Conservation (phyloP, 1,140 invertebrate genomes). For the Meloidogyne floridensis region DNA sequence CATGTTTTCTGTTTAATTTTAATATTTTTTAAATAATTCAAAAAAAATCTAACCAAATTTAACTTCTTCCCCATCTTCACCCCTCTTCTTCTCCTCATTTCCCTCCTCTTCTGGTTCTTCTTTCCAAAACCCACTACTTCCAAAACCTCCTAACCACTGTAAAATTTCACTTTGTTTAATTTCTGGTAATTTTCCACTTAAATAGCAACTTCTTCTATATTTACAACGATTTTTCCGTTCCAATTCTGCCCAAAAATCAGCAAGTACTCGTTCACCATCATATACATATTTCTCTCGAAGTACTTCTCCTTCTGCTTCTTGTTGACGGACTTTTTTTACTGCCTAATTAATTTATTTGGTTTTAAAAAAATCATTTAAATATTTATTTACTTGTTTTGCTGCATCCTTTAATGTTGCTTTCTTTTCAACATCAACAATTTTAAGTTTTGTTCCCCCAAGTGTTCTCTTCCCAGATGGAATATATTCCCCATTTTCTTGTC, state of each 20-base stretch:
- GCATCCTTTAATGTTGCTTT: constrained; percentile 12
- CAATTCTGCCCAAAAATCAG: constrained; percentile 4
- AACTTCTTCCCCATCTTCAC: not conserved
- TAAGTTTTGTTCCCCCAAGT: not conserved
- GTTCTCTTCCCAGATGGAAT: not conserved
- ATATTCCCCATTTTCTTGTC: not conserved
- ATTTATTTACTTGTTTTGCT: not conserved
- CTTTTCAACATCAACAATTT: constrained; percentile 1
- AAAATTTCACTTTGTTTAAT: not conserved
- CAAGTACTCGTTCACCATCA: constrained; percentile 26
- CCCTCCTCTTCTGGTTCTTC: too few species aligned
- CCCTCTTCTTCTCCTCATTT: not conserved
- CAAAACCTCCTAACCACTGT: constrained; percentile 14
- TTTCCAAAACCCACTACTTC: not conserved
- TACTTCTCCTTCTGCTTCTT: constrained; percentile 18
- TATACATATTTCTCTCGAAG: not conserved
- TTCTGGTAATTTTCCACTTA: not conserved
- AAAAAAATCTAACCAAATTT: not conserved
- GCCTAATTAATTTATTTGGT: constrained; percentile 5
- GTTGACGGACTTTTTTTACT: constrained; percentile 4
- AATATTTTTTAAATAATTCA: not conserved
- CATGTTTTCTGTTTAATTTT: not conserved
- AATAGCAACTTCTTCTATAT: constrained; percentile 24
- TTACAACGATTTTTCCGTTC: constrained; percentile 28
- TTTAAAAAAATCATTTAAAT: not conserved